Conservation (phyloP, 2,113 vertebrate species). For the Ptyas mucosa region DNA sequence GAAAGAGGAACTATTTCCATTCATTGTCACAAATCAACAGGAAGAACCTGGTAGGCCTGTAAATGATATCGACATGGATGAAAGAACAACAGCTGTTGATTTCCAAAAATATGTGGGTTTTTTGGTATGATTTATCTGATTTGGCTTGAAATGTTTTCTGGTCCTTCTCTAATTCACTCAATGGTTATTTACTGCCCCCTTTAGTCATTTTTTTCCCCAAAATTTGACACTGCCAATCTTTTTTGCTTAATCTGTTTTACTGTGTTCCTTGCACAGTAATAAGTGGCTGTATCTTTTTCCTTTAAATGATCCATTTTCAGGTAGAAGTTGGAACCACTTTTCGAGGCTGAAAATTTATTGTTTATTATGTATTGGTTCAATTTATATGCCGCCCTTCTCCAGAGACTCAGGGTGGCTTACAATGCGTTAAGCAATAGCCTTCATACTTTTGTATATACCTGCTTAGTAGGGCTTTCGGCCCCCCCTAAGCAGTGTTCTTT, state of each 20-base stretch:
- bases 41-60: not conserved
- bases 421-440: no score
- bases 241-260: not conserved
- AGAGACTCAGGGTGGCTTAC: no score
- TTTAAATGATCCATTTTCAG: not conserved
- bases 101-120: not conserved
- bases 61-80: not conserved
- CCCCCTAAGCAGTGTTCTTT: no score
- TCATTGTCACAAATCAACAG: not conserved
- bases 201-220: not conserved
- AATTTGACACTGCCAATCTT: not conserved
- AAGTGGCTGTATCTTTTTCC: not conserved
- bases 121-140: not conserved
- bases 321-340: not conserved
- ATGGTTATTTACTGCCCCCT: not conserved
- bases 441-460: no score
- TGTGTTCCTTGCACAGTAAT: not conserved
- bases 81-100: not conserved
- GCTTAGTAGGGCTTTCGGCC: no score
- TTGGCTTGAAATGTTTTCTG: not conserved
- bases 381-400: no score
- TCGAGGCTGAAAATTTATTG: not conserved
- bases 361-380: no score
- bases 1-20: not conserved
- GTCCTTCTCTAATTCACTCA: not conserved